A percentile compares a stretch with the other conserved stretches of the same genome.
Evolutionary conservation across 2,888 invertebrate species (phyloP).

Genomic region (Chromoteleia sp.): DNA sequence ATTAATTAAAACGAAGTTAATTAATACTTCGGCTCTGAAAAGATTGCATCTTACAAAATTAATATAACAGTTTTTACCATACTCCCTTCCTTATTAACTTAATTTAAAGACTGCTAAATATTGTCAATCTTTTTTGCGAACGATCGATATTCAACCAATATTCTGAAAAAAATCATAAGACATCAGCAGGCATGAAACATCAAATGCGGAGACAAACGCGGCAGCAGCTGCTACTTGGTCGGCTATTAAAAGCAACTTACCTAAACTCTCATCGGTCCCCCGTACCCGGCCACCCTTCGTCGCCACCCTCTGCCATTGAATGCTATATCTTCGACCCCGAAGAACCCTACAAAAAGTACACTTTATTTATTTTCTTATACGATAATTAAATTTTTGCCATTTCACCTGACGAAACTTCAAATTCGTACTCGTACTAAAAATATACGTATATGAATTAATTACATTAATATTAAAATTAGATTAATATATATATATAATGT

Average conservation of each 20-base stretch:
- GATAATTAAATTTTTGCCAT: neutral
- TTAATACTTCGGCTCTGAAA: too few species aligned
- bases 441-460: too few species aligned
- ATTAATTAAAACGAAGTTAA: too few species aligned
- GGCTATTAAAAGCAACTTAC: constrained; percentile 84
- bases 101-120: neutral
- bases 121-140: constrained; percentile 25
- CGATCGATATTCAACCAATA: constrained; percentile 64
- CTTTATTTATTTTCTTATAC: neutral
- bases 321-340: constrained; percentile 69
- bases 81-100: too few species aligned
- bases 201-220: constrained; percentile 74
- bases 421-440: too few species aligned
- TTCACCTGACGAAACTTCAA: neutral
- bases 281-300: constrained; percentile 51
- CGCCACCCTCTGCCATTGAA: constrained; percentile 60
- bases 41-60: too few species aligned
- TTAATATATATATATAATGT: too few species aligned
- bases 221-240: constrained; percentile 80
- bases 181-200: constrained; percentile 47
- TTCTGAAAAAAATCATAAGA: constrained; percentile 55
- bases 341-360: neutral
- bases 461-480: too few species aligned
- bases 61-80: too few species aligned
- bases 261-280: constrained; percentile 71